Evolutionary conservation across 2,113 vertebrate genomes (phyloP).

Genomic region (Spheniscus mendiculus): DNA sequence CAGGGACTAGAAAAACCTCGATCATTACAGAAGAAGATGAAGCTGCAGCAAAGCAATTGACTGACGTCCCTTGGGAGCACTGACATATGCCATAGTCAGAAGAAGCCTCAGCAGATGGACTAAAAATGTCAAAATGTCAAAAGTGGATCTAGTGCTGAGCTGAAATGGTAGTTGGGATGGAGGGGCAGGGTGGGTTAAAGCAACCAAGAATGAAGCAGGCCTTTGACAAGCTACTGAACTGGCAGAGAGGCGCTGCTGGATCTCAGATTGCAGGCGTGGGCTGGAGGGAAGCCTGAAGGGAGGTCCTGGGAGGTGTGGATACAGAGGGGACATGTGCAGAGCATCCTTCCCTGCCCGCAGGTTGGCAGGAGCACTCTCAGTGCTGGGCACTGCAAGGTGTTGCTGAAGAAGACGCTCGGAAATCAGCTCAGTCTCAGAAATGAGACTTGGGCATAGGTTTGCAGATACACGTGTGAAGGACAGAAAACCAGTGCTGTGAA

Average conservation of each 20-base stretch:
- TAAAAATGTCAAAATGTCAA: background rate
- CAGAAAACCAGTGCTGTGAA: background rate
- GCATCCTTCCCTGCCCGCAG: background rate
- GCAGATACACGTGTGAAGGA: background rate
- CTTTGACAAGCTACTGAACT: background rate
- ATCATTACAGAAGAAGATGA: background rate
- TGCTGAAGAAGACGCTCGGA: background rate
- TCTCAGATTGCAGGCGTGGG: rapidly evolving
- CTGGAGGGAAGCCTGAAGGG: background rate
- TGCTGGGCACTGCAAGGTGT: background rate
- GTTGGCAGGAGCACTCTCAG: background rate
- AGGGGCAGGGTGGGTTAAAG: background rate
- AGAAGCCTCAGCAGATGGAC: background rate
- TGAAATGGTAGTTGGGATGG: background rate
- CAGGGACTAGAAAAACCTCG: background rate
- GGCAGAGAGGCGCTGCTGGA: background rate
- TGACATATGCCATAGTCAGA: background rate
- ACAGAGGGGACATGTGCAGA: background rate
- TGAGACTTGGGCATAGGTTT: background rate
- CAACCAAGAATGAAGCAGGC: background rate
- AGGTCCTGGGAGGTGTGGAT: background rate
- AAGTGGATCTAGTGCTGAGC: background rate
- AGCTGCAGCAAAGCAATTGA: background rate
- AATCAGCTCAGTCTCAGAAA: no score
- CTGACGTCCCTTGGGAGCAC: background rate